A percentile compares a stretch with the other conserved stretches of the same genome.
phyloP scores from a whole-genome alignment of 2,888 invertebrate genomes.

The Dynastes grantii region DNA sequence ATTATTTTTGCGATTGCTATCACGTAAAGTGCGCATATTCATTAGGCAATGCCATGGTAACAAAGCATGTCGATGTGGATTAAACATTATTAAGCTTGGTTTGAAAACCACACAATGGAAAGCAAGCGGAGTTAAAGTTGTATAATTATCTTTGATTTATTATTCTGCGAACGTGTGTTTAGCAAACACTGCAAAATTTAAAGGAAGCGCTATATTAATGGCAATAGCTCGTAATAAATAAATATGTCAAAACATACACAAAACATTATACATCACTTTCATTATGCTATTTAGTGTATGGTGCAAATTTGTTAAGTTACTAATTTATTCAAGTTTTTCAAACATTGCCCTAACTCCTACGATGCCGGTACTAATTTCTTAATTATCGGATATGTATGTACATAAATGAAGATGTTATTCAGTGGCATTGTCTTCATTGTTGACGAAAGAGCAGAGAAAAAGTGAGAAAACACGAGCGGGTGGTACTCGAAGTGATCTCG shows the following conservation, averaged over 20 bases:
- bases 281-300: no score
- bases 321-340: no score
- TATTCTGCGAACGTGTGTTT: not conserved
- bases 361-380: not conserved
- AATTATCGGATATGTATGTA: not conserved
- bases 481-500: slow-evolving; percentile 52
- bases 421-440: not conserved
- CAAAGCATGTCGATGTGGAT: slow-evolving; percentile 13
- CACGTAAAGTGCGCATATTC: not conserved
- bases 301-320: no score
- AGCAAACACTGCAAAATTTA: slow-evolving; percentile 15
- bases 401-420: not conserved
- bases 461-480: slow-evolving; percentile 50
- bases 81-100: slow-evolving; percentile 1
- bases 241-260: no score
- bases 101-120: not conserved
- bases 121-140: not conserved
- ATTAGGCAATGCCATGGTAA: not conserved
- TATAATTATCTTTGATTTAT: slow-evolving; percentile 6
- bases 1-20: not conserved
- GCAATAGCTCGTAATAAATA: not conserved
- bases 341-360: no score
- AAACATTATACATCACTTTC: no score
- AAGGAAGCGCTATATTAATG: not conserved
- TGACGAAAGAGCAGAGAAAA: slow-evolving; percentile 11